A percentile compares a stretch with the other conserved stretches of the same genome.
Evolutionary conservation across 2,888 invertebrate genomes (phyloP).

Genomic region (Perizoma flavofasciatum): DNA sequence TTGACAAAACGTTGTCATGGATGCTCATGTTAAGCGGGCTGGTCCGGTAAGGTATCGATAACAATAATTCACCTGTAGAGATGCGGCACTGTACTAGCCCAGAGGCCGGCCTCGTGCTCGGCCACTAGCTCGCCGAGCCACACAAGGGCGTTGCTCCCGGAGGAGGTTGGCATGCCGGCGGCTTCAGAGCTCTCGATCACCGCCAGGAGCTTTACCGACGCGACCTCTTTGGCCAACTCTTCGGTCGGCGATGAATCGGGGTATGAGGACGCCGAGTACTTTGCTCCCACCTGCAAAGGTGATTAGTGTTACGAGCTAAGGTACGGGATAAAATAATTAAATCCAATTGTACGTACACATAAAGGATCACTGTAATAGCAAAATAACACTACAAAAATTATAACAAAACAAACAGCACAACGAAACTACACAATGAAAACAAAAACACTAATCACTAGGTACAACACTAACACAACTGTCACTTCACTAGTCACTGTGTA

Average conservation of each 20-base stretch:
- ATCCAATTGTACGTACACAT: no score
- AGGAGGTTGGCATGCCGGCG: conserved; percentile 61
- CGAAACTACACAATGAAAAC: no score
- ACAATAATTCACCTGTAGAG: conserved; percentile 71
- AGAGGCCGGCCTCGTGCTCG: conserved; percentile 83
- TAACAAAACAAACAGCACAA: no score
- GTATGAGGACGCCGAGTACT: conserved; percentile 67
- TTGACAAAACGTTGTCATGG: no score
- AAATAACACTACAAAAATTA: no score
- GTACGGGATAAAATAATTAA: no score
- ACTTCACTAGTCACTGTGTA: no score
- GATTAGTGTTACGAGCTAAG: not conserved
- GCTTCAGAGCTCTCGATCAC: conserved; percentile 66
- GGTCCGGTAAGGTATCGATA: no score
- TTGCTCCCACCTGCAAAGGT: conserved; percentile 61
- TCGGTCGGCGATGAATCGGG: conserved; percentile 72
- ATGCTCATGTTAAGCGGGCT: no score
- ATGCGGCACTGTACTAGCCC: conserved; percentile 83
- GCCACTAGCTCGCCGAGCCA: conserved; percentile 68
- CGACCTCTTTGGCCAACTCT: conserved; percentile 71
- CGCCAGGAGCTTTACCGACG: conserved; percentile 65
- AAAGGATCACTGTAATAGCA: no score
- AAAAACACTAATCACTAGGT: no score
- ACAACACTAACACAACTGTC: no score
- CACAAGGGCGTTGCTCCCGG: conserved; percentile 50